phyloP scores from a whole-genome alignment of 2,113 vertebrate genomes.

The Salvator merianae region DNA sequence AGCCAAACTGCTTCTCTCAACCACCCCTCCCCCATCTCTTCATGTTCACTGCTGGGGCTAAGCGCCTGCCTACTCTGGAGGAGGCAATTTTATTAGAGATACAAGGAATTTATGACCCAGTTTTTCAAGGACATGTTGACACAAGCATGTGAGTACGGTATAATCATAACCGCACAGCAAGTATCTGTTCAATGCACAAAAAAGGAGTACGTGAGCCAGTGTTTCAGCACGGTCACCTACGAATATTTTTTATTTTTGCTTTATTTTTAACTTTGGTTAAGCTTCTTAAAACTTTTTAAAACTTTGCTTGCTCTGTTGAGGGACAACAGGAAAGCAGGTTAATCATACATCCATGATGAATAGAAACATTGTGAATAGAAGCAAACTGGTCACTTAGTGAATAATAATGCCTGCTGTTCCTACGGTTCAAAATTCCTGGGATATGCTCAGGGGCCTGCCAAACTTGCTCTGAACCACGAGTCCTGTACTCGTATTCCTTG shows the following conservation, averaged over 20 bases:
- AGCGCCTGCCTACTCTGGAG: too few species aligned
- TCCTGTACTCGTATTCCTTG: neutral
- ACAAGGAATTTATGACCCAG: too few species aligned
- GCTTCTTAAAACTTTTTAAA: neutral
- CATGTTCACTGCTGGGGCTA: too few species aligned
- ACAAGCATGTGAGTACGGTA: too few species aligned
- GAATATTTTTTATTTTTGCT: neutral
- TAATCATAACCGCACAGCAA: too few species aligned
- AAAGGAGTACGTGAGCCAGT: too few species aligned
- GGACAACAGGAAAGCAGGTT: neutral
- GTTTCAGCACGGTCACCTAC: too few species aligned
- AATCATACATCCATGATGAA: neutral
- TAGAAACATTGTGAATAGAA: neutral
- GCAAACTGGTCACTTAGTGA: neutral
- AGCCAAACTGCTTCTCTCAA: too few species aligned
- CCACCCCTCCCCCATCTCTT: too few species aligned
- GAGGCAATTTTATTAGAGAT: too few species aligned
- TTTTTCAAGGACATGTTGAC: too few species aligned
- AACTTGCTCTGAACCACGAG: neutral
- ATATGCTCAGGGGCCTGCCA: neutral
- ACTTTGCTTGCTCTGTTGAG: neutral
- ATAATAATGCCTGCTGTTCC: neutral
- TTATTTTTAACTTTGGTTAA: neutral
- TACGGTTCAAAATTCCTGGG: neutral
- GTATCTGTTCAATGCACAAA: too few species aligned